Evolutionary conservation across 2,888 invertebrate genomes (phyloP).

Genomic region (Drosophila setosimentum): DNA sequence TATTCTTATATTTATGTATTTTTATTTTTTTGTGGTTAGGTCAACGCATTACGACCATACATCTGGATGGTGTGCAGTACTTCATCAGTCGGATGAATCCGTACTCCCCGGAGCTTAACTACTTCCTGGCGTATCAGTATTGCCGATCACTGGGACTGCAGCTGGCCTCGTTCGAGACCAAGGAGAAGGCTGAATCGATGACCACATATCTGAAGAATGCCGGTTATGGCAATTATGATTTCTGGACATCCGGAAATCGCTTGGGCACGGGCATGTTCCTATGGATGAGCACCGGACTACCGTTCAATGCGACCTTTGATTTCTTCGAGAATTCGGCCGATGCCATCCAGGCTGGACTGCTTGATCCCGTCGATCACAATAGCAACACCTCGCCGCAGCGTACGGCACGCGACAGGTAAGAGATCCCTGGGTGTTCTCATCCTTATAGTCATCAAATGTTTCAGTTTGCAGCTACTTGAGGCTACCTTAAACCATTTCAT

Average conservation of each 20-base stretch:
- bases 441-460: neutral
- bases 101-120: conserved; percentile 94
- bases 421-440: neutral
- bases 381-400: conserved; percentile 92
- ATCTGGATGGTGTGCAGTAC: conserved; percentile 93
- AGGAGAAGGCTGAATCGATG: conserved; percentile 94
- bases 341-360: conserved; percentile 83
- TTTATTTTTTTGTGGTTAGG: conserved; percentile 85
- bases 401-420: conserved; percentile 89
- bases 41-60: conserved; percentile 94
- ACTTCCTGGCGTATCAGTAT: conserved; percentile 94
- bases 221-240: conserved; percentile 93
- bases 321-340: conserved; percentile 89
- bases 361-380: conserved; percentile 88
- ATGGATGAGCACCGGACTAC: conserved; percentile 95
- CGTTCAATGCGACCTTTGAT: conserved; percentile 95
- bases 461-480: conserved; percentile 8
- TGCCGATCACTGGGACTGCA: conserved; percentile 94
- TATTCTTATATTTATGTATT: neutral
- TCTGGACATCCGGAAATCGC: conserved; percentile 95
- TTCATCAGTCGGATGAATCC: conserved; percentile 95
- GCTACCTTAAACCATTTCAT: conserved; percentile 19
- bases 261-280: conserved; percentile 94
- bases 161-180: conserved; percentile 93
- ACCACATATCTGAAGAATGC: conserved; percentile 93